phyloP scores from a whole-genome alignment of 2,113 vertebrate species.

The Mustela nigripes region DNA sequence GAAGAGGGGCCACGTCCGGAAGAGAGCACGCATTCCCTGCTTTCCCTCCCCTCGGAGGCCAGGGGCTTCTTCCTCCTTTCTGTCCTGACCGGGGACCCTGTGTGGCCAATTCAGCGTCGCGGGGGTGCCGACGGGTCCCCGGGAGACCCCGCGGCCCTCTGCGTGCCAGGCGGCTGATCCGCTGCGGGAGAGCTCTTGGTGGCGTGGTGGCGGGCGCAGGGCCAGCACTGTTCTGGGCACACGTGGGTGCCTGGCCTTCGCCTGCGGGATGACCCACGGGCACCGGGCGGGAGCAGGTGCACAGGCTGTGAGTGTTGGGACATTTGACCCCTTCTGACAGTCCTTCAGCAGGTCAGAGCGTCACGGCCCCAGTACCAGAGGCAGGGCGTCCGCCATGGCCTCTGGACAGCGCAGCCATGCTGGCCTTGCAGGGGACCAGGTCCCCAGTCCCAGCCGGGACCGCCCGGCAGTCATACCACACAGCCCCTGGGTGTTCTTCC shows the following conservation, averaged over 20 bases:
- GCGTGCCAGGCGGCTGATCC: not conserved
- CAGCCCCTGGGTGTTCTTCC: not conserved
- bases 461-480: not conserved
- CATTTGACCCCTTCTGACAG: not conserved
- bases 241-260: fast-evolving
- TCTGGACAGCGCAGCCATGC: not conserved
- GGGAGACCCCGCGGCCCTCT: not conserved
- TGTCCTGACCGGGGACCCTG: not conserved
- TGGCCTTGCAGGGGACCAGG: not conserved
- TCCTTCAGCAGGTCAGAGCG: fast-evolving
- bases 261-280: not conserved
- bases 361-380: fast-evolving
- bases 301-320: not conserved
- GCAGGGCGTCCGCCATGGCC: fast-evolving
- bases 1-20: not conserved
- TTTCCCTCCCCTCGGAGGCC: not conserved
- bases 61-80: not conserved
- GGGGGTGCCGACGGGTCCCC: slow-evolving; percentile 65
- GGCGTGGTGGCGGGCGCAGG: not conserved
- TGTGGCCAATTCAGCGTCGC: not conserved
- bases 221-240: fast-evolving
- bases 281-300: fast-evolving
- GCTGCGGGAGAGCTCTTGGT: not conserved
- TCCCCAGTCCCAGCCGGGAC: fast-evolving
- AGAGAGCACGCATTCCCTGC: fast-evolving